A percentile compares a stretch with the other conserved stretches of the same genome.
Evolutionary conservation across 2,797 vertebrate genomes (phyloP).

Genomic region (Ibycter americanus): DNA sequence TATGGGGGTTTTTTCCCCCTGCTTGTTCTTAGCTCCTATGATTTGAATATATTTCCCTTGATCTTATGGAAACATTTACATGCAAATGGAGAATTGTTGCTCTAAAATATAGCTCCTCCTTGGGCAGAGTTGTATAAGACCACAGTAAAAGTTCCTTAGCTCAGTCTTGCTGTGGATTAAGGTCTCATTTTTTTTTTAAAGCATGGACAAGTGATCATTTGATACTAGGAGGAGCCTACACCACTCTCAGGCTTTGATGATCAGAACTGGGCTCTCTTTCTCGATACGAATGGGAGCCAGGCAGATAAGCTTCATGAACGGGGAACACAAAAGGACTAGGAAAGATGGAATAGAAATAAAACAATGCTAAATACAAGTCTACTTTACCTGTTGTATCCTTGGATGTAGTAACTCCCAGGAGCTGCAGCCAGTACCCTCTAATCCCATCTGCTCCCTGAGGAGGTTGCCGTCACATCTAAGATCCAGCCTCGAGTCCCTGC

Average conservation of each 20-base stretch:
- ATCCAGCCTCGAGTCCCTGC: neutral
- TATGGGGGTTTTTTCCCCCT: too few relatives aligned
- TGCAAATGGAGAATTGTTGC: neutral
- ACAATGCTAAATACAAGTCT: neutral
- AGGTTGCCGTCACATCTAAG: accelerated
- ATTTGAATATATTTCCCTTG: neutral
- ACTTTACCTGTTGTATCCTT: too few relatives aligned
- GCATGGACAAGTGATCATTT: neutral
- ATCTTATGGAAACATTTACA: accelerated
- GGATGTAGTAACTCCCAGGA: neutral
- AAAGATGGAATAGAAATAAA: neutral
- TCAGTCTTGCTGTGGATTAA: neutral
- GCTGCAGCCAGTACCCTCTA: neutral
- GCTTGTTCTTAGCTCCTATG: neutral
- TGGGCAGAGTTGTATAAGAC: neutral
- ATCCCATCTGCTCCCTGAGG: neutral
- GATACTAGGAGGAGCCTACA: neutral
- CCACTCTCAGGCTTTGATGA: neutral
- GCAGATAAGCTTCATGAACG: neutral
- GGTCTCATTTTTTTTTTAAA: neutral
- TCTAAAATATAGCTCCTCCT: neutral
- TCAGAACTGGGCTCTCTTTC: neutral
- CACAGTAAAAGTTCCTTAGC: neutral
- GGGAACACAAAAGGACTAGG: neutral
- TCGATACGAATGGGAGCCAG: accelerated